These are phyloP conservation scores for Datnioides undecimradiatus DNA, from an alignment of 2,113 vertebrate genomes.

Conservation along the genomic window DNA sequence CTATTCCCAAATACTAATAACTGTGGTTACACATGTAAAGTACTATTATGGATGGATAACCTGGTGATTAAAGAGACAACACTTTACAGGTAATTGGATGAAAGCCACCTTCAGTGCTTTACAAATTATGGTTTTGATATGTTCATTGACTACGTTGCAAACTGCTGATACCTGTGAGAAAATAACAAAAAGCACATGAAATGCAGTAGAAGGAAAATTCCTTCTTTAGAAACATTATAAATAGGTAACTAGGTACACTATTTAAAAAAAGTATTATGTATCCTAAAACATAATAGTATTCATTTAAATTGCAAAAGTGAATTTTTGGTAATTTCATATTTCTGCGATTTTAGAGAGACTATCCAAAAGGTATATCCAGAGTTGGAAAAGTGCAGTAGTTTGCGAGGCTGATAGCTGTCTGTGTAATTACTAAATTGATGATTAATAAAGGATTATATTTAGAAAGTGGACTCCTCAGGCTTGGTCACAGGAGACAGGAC, in stretches of 20 bases:
- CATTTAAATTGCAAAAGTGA: neutral
- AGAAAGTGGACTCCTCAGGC: conserved; percentile 3
- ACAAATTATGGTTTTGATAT: neutral
- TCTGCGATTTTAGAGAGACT: neutral
- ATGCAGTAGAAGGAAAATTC: neutral
- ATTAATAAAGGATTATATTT: conserved; percentile 48
- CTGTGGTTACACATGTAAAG: neutral
- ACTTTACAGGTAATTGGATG: neutral
- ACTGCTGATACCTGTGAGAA: neutral
- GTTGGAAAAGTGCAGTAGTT: neutral
- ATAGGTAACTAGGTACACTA: no score
- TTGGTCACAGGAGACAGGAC: conserved; percentile 21
- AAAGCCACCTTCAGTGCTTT: neutral
- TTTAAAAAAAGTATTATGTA: no score
- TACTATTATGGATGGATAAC: neutral
- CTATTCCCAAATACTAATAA: neutral
- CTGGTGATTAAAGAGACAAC: neutral
- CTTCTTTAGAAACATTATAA: neutral
- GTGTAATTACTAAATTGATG: conserved; percentile 18
- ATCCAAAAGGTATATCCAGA: neutral
- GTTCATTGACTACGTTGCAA: neutral
- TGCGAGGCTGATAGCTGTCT: neutral
- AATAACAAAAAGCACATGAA: neutral
- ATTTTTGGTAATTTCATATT: neutral
- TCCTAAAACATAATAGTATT: no score